Percentiles rank a stretch among this genome's conserved stretches.
phyloP scores from a whole-genome alignment of 2,888 invertebrate species.

The Carpatolechia fugitivella region DNA sequence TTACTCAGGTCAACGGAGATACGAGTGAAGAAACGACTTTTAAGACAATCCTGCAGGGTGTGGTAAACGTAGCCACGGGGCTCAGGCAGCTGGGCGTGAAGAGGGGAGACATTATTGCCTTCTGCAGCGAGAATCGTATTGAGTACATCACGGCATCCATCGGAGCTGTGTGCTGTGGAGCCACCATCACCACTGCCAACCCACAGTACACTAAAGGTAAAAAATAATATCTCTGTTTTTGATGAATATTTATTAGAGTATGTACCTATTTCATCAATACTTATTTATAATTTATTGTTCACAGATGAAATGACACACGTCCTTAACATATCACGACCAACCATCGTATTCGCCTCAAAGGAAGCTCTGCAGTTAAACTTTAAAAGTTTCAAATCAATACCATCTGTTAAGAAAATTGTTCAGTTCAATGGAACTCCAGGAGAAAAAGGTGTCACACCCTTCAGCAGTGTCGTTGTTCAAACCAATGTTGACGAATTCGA shows the following conservation, averaged over 20 bases:
- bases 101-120: constrained; percentile 72
- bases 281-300: too few relatives aligned
- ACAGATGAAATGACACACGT: constrained; percentile 73
- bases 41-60: constrained; percentile 65
- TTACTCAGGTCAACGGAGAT: constrained; percentile 76
- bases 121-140: constrained; percentile 80
- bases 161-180: constrained; percentile 74
- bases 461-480: constrained; percentile 68
- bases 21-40: constrained; percentile 72
- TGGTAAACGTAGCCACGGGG: constrained; percentile 70
- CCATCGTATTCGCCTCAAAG: constrained; percentile 81
- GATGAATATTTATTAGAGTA: not conserved
- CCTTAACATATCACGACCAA: constrained; percentile 82
- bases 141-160: constrained; percentile 73
- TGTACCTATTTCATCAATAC: too few relatives aligned
- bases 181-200: constrained; percentile 78
- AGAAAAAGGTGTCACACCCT: constrained; percentile 22
- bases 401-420: constrained; percentile 74
- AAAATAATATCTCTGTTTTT: not conserved
- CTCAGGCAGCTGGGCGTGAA: constrained; percentile 64
- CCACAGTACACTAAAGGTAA: constrained; percentile 72
- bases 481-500: constrained; percentile 26
- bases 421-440: constrained; percentile 78
- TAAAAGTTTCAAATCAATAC: constrained; percentile 34
- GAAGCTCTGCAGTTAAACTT: constrained; percentile 40